phyloP scores from a whole-genome alignment of 64 coral and sea anemone species.

The Anthopleura sola region DNA sequence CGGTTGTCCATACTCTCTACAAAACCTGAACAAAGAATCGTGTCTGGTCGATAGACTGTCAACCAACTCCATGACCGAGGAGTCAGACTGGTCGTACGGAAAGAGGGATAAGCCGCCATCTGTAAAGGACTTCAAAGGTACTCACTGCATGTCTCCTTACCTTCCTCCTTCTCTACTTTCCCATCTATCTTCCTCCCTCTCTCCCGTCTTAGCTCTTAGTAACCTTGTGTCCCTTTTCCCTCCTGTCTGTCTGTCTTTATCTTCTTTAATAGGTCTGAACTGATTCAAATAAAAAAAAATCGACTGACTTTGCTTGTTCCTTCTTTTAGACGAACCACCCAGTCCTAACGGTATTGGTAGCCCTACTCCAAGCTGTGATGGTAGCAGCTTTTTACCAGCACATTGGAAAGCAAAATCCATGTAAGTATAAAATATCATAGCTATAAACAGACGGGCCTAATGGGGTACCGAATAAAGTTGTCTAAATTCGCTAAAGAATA shows the following conservation, averaged over 20 bases:
- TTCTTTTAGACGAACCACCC: conserved; percentile 14
- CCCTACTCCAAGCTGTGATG: conserved; percentile 44
- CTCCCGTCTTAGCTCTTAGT: neutral
- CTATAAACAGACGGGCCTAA: too few species aligned
- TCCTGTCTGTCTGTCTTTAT: too few species aligned
- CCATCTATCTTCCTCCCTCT: neutral
- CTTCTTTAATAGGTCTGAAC: too few species aligned
- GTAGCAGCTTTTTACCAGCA: conserved; percentile 30
- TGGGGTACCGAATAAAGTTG: too few species aligned
- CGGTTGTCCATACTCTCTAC: conserved; percentile 96
- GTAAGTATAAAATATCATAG: conserved; percentile 12
- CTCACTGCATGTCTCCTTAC: neutral
- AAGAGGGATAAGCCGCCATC: conserved; percentile 11
- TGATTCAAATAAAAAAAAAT: too few species aligned
- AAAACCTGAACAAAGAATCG: conserved; percentile 97
- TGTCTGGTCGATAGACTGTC: conserved; percentile 94
- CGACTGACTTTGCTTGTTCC: neutral
- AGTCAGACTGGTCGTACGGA: conserved; percentile 97
- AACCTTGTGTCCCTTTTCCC: neutral
- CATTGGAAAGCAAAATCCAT: conserved; percentile 61
- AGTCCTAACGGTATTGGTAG: conserved; percentile 27
- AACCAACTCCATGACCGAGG: conserved; percentile 96
- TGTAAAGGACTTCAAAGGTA: neutral
- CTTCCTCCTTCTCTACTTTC: neutral
- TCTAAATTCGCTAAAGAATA: too few species aligned